Percentiles rank a stretch among this genome's conserved stretches.
Evolutionary conservation across 2,888 invertebrate genomes (phyloP).

Genomic region (Rhagonycha lutea): DNA sequence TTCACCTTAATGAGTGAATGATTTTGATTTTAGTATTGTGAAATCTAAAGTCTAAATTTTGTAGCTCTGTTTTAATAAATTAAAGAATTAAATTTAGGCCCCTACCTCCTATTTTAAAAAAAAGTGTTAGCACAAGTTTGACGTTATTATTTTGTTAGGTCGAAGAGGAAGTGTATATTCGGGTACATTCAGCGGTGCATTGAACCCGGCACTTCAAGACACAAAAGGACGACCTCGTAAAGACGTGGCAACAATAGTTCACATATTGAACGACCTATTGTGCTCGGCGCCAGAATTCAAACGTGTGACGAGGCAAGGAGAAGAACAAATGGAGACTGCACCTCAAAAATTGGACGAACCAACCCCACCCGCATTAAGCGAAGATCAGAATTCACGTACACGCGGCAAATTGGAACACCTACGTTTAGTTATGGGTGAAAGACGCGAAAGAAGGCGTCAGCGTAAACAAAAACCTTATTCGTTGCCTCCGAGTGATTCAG

Average conservation of each 20-base stretch:
- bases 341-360: slow-evolving; percentile 40
- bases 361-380: slow-evolving; percentile 40
- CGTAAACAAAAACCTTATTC: slow-evolving; percentile 75
- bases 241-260: slow-evolving; percentile 93
- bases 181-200: slow-evolving; percentile 93
- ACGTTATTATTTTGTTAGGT: slow-evolving; percentile 71
- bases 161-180: slow-evolving; percentile 95
- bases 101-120: no score
- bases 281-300: slow-evolving; percentile 74
- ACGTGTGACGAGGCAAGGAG: slow-evolving; percentile 45
- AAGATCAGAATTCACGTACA: slow-evolving; percentile 58
- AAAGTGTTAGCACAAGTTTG: neutral
- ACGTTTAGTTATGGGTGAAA: slow-evolving; percentile 87
- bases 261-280: slow-evolving; percentile 91
- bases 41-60: no score
- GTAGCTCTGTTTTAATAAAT: no score
- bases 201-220: slow-evolving; percentile 92
- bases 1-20: no score
- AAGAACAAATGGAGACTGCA: slow-evolving; percentile 50
- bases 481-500: slow-evolving; percentile 54
- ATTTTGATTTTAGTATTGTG: no score
- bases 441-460: slow-evolving; percentile 81
- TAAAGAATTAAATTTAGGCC: no score
- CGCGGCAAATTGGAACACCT: slow-evolving; percentile 82
- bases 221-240: slow-evolving; percentile 88